Evolutionary conservation across 2,113 vertebrate genomes (phyloP).

Genomic region (Callionymus lyra): DNA sequence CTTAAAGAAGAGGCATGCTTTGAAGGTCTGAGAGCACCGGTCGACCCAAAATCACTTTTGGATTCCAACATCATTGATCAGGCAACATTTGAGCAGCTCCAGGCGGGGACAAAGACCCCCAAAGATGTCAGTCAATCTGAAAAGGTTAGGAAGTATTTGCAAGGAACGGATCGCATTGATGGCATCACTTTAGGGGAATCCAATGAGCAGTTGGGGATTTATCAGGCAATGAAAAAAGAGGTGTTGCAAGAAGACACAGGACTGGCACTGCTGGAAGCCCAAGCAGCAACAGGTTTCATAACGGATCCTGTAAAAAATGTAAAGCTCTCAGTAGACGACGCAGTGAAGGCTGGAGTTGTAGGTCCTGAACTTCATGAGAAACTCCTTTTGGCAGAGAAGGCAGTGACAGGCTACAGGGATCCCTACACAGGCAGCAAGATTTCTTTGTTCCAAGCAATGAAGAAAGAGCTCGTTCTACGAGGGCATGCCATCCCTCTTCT

Average conservation of each 20-base stretch:
- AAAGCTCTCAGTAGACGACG: constrained; percentile 77
- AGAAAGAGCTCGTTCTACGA: constrained; percentile 68
- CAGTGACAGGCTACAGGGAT: constrained; percentile 81
- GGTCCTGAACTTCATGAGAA: constrained; percentile 78
- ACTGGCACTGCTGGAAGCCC: constrained; percentile 79
- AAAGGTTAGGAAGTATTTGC: constrained; percentile 72
- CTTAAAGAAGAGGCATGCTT: constrained; percentile 72
- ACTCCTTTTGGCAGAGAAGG: constrained; percentile 80
- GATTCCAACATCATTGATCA: constrained; percentile 76
- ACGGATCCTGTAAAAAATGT: constrained; percentile 72
- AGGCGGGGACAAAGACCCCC: constrained; percentile 75
- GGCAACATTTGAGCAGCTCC: constrained; percentile 75
- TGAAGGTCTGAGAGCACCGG: constrained; percentile 76
- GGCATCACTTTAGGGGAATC: constrained; percentile 76
- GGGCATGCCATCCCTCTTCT: constrained; percentile 72
- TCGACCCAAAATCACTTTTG: constrained; percentile 75
- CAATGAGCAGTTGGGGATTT: constrained; percentile 83
- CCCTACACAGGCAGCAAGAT: constrained; percentile 77
- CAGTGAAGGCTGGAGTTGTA: constrained; percentile 78
- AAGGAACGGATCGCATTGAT: constrained; percentile 74
- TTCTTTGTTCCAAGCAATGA: constrained; percentile 87
- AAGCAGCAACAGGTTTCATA: constrained; percentile 87
- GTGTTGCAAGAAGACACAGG: constrained; percentile 76
- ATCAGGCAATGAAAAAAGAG: constrained; percentile 84
- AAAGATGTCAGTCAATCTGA: constrained; percentile 74